Percentiles rank a stretch among this genome's conserved stretches.
phyloP scores from a whole-genome alignment of 2,113 vertebrate species.

The Brachypodius melanocephalos region DNA sequence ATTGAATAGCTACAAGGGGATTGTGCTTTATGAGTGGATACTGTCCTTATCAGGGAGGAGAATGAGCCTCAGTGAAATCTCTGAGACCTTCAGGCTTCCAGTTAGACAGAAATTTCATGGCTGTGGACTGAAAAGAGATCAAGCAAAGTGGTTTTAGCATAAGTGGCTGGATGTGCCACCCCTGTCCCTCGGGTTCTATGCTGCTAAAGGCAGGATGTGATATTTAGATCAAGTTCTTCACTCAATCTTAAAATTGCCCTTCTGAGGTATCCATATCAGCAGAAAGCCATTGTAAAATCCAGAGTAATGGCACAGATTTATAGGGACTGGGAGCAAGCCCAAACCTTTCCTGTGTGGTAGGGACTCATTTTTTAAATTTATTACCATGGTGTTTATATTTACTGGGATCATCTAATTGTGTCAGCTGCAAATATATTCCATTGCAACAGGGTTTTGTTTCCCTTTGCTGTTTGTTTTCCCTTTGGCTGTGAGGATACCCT shows the following conservation, averaged over 20 bases:
- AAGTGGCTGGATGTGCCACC: not conserved
- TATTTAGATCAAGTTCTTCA: not conserved
- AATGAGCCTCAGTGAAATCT: not conserved
- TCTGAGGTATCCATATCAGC: not conserved
- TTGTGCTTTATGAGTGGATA: not conserved
- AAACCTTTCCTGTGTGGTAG: not conserved
- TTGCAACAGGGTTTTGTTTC: not conserved
- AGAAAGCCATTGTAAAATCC: not conserved
- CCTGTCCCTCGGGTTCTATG: not conserved
- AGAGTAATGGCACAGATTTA: not conserved
- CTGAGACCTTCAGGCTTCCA: not conserved
- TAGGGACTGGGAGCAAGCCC: not conserved
- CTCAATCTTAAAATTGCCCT: not conserved
- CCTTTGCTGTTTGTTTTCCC: not conserved
- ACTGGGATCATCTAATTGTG: not conserved
- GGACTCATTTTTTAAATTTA: not conserved
- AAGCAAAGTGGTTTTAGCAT: not conserved
- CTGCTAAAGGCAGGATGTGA: not conserved
- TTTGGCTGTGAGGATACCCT: not conserved
- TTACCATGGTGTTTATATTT: not conserved
- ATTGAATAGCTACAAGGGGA: not conserved
- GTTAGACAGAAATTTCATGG: not conserved
- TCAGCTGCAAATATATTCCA: not conserved
- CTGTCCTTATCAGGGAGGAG: not conserved
- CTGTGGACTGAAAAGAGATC: not conserved